Base-by-base conservation (phyloP, 2,797 vertebrate genomes). In the Crypturellus tataupa region DNA sequence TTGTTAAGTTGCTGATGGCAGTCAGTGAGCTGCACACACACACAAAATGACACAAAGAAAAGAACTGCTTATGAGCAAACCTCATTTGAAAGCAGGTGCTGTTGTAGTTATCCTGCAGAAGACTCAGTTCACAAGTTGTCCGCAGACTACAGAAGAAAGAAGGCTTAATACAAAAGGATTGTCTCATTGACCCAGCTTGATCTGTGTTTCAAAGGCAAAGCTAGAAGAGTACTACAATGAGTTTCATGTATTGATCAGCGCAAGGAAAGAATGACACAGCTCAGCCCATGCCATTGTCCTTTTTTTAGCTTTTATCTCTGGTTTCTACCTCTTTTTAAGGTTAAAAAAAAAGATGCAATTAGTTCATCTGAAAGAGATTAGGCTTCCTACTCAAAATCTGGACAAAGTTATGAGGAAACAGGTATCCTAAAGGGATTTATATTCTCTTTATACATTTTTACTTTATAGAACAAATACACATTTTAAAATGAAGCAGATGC, bases 151-250 rank as follows among this genome's bases (percentile, higher is more conserved):
- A 91, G 93, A 92, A 90, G 75, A 95, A 91, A 87, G 83, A 84
- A 69, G 37, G 25, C 89, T 94, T 89, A 95, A 91, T 88, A 96
- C 67, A 96, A 96, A 97, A 96, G 89, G 65, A 76, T 65, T 78
- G 87, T 92, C 83, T 94, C 89, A 84, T 35, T 94, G 95, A 95
- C 91, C 91, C 85, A 78, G 70, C 95, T 95, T 97, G 96, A 97
- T 98, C 93, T 94, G 59, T 70, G 80, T 95, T 98, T 97, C 97
- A 97, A 97, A 97, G 94, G 88, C 80, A 93, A 95, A 96, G 92
- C 67, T 95, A 78, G 97, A 97, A 97, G 87, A 63, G 29, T 78
- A 89, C 94, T 97, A 96, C 95, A 97, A 56, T 93, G 78, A 80
- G 62, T 88, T 85, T 96, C 94, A 91, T 62, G 31, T 84, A 96